Evolutionary conservation across 2,113 vertebrate species (phyloP).

Genomic region (Numida meleagris): DNA sequence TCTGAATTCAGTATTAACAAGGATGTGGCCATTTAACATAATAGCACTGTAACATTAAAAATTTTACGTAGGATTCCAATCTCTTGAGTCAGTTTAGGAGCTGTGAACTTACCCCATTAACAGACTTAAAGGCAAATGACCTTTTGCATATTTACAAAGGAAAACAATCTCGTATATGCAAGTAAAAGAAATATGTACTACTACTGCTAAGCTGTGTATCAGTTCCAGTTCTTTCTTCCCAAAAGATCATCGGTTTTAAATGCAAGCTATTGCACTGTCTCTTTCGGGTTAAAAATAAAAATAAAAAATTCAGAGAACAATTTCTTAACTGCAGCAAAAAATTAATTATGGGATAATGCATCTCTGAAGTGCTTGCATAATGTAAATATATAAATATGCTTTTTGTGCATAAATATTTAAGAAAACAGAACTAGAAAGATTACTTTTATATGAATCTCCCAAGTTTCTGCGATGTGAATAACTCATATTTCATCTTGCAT

Average conservation of each 20-base stretch:
- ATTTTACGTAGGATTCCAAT: neutral
- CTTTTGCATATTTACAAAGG: neutral
- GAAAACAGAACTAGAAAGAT: slow-evolving; percentile 71
- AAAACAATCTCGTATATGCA: neutral
- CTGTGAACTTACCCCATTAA: slow-evolving; percentile 25
- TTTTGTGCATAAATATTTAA: slow-evolving; percentile 78
- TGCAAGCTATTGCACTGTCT: neutral
- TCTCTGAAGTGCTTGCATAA: slow-evolving; percentile 43
- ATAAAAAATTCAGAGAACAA: neutral
- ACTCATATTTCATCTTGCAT: slow-evolving; percentile 32
- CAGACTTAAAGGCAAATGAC: neutral
- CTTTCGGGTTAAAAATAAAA: neutral
- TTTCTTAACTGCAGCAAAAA: neutral
- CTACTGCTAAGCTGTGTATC: neutral
- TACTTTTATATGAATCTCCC: slow-evolving; percentile 68
- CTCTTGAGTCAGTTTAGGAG: neutral
- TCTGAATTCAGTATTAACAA: neutral
- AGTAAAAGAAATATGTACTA: neutral
- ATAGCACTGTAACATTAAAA: neutral
- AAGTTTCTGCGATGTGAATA: slow-evolving; percentile 62
- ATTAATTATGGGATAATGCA: neutral
- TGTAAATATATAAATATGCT: slow-evolving; percentile 71
- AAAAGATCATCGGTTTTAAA: neutral
- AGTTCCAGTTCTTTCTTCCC: neutral
- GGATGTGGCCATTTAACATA: neutral